Evolutionary conservation across 2,888 invertebrate species (phyloP).

Genomic region (Patella ulyssiponensis): DNA sequence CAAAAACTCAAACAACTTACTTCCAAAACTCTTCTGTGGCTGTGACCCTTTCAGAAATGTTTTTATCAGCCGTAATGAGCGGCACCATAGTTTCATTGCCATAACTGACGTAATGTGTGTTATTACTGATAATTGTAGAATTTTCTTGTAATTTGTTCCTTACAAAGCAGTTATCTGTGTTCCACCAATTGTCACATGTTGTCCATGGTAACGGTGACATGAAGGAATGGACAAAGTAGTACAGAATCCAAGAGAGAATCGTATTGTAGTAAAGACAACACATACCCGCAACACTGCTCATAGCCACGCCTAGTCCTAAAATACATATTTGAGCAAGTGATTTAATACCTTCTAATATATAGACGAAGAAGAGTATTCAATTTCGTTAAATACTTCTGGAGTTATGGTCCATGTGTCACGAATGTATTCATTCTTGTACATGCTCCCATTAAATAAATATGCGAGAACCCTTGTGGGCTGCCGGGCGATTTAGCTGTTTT

Average conservation of each 20-base stretch:
- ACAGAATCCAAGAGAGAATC: constrained; percentile 97
- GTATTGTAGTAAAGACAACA: constrained; percentile 96
- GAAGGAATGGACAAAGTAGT: constrained; percentile 91
- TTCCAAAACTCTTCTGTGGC: constrained; percentile 59
- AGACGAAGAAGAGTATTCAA: too few species aligned
- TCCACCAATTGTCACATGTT: constrained; percentile 77
- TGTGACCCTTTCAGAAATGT: constrained; percentile 27
- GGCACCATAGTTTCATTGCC: too few species aligned
- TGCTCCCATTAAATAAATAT: too few species aligned
- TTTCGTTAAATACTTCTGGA: too few species aligned
- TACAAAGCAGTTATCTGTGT: constrained; percentile 71
- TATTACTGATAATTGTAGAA: too few species aligned
- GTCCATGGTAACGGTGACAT: constrained; percentile 89
- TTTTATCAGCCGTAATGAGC: not conserved
- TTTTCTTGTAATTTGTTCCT: not conserved
- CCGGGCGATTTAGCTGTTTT: too few species aligned
- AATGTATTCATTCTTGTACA: too few species aligned
- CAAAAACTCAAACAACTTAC: constrained; percentile 37
- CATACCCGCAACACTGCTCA: constrained; percentile 85
- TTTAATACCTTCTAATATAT: too few species aligned
- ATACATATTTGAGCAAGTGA: constrained; percentile 7
- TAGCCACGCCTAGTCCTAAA: constrained; percentile 75
- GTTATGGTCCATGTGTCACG: too few species aligned
- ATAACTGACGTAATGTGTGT: too few species aligned
- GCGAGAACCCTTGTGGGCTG: too few species aligned